Evolutionary conservation across 2,888 invertebrate species (phyloP).

Genomic region (Brenthis hecate): DNA sequence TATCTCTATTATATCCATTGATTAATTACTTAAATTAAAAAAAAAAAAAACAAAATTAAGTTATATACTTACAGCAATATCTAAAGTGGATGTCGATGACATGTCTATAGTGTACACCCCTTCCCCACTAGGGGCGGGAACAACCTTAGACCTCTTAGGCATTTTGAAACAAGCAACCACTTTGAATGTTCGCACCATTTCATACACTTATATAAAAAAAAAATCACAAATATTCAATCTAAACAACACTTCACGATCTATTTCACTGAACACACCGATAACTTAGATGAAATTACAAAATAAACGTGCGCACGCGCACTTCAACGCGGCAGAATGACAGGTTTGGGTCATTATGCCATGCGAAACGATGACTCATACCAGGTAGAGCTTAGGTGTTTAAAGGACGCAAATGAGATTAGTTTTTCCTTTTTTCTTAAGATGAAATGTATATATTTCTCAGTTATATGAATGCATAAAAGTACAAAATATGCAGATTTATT

Average conservation of each 20-base stretch:
- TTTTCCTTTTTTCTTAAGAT: background rate
- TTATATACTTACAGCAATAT: slow-evolving; percentile 63
- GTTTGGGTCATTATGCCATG: slow-evolving; percentile 62
- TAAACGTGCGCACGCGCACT: slow-evolving; percentile 64
- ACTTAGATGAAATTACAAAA: background rate
- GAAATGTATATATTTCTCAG: background rate
- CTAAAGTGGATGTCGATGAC: slow-evolving; percentile 58
- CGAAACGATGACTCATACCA: slow-evolving; percentile 56
- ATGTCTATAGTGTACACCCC: slow-evolving; percentile 67
- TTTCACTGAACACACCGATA: background rate
- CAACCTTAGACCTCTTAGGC: slow-evolving; percentile 67
- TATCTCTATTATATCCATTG: too few relatives aligned
- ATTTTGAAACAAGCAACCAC: slow-evolving; percentile 66
- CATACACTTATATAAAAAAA: slow-evolving; percentile 6
- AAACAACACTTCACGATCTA: slow-evolving; percentile 19
- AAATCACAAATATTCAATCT: slow-evolving; percentile 3
- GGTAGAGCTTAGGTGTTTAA: slow-evolving; percentile 46
- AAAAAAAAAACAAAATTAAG: too few relatives aligned
- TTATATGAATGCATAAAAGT: too few relatives aligned
- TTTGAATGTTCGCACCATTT: slow-evolving; percentile 70
- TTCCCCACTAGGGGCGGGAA: slow-evolving; percentile 58
- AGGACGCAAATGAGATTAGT: slow-evolving; percentile 8
- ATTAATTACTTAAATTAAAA: too few relatives aligned
- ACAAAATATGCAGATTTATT: too few relatives aligned
- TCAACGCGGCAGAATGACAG: slow-evolving; percentile 66